These are phyloP conservation scores for Ciconia nigra DNA, from an alignment of 2,797 vertebrate species.

Conservation along the genomic window DNA sequence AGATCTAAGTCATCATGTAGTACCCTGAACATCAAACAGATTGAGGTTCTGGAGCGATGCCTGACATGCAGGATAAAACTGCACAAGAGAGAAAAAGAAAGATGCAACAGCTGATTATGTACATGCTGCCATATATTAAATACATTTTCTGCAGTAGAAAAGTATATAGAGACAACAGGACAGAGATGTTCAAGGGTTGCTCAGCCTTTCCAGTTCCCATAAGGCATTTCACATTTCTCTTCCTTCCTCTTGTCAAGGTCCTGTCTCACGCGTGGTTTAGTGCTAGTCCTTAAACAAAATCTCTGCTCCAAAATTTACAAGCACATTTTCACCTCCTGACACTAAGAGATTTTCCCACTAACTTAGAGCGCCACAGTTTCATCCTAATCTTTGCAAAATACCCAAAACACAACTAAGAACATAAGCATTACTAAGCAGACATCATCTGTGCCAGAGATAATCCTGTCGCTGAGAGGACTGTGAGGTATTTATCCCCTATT, in stretches of 20 bases:
- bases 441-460: constrained; percentile 21
- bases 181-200: not conserved
- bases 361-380: not conserved
- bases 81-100: not conserved
- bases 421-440: not conserved
- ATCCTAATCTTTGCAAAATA: constrained; percentile 20
- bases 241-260: not conserved
- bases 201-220: not conserved
- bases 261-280: not conserved
- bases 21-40: not conserved
- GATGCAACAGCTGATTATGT: not conserved
- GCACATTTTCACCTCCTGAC: not conserved
- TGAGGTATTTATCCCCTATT: not conserved
- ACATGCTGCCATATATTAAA: not conserved
- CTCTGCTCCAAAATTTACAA: not conserved
- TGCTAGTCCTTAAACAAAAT: not conserved
- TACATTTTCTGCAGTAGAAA: not conserved
- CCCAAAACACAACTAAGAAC: not conserved
- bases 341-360: not conserved
- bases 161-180: not conserved
- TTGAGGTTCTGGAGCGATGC: not conserved
- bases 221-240: not conserved
- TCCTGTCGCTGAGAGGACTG: not conserved
- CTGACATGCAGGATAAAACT: not conserved
- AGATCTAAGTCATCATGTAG: not conserved